Conservation (phyloP, 2,113 vertebrate genomes). For the Rhabdornis inornatus region DNA sequence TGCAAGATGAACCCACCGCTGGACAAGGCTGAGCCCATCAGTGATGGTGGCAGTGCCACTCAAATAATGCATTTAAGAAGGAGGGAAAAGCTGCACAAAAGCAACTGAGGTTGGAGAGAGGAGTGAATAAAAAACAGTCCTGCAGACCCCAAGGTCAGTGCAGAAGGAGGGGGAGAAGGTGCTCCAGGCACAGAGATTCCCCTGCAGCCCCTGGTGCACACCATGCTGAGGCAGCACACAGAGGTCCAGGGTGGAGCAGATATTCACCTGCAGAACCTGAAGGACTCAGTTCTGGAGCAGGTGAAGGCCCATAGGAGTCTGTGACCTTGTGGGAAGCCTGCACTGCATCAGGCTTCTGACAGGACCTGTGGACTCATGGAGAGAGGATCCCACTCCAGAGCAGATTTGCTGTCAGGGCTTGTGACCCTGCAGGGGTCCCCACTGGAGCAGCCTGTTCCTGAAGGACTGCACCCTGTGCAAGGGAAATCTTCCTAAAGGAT, state of each 20-base stretch:
- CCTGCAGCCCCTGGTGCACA: not conserved
- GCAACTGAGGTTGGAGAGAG: not conserved
- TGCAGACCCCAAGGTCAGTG: not conserved
- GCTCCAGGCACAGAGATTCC: not conserved
- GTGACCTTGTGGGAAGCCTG: not conserved
- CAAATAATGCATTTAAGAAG: not conserved
- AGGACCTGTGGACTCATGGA: not conserved
- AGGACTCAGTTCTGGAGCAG: not conserved
- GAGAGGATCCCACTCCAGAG: not conserved
- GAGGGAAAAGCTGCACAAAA: fast-evolving
- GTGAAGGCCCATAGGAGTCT: not conserved
- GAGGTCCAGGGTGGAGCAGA: not conserved
- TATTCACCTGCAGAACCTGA: not conserved
- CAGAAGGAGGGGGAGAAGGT: not conserved
- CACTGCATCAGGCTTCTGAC: not conserved
- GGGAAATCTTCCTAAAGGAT: no score
- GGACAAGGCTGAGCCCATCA: not conserved
- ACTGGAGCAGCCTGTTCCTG: not conserved
- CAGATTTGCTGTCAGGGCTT: not conserved
- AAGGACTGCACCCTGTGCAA: not conserved
- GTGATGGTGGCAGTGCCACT: no score
- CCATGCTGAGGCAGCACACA: not conserved
- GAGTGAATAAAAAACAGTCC: not conserved
- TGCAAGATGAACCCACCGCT: not conserved
- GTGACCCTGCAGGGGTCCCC: fast-evolving